Base-by-base conservation (phyloP, 2,797 vertebrate species). In the Mormyrops boulengeri region DNA sequence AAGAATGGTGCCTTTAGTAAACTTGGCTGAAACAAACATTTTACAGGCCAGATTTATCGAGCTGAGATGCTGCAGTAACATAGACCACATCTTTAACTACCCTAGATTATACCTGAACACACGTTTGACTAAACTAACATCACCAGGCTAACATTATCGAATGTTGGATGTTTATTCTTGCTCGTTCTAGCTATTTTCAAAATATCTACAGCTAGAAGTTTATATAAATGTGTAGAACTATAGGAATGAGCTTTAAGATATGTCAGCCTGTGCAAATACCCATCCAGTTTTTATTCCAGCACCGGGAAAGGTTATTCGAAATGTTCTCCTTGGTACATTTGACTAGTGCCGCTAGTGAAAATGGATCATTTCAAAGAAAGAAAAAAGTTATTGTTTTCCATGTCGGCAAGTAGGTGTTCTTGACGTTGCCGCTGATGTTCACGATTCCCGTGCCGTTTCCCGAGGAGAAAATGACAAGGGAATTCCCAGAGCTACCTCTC, bases 1-100 rank as follows among this genome's bases (percentile, higher is more conserved):
- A 41, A 88, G 38, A 50, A 89, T 60, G 34, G 77, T 82, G 77
- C 77, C 88, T 88, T 34, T 26, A 53, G 26, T 89, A 73, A 85
- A 50, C 57, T 47, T 86, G 38, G 60, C 82, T n/a, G 84, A 87
- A 44, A 12, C 26, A 73, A 53, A 38, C 19, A n/a, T 57, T 50
- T 49, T 89, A 11, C 30, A 84, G 12, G 22, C 8, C n/a, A 44
- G 73, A 47, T 17, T 87, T 87, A 60, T 34, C 14, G 26, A 38
- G 4, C 53, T 19, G 19, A 44, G 26, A 82, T 1, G 38, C 19
- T 5, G 26, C 17, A 14, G 30, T 57, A 30, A 53, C 26, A 53
- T 4, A 85, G 5, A 85, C 9, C 50, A 26, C 50, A 53, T 17
- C 26, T 34, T 34, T 52, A 53, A 14, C 47, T 50, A 22, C 47